phyloP scores from a whole-genome alignment of 2,888 invertebrate species.

The Chesias legatella region DNA sequence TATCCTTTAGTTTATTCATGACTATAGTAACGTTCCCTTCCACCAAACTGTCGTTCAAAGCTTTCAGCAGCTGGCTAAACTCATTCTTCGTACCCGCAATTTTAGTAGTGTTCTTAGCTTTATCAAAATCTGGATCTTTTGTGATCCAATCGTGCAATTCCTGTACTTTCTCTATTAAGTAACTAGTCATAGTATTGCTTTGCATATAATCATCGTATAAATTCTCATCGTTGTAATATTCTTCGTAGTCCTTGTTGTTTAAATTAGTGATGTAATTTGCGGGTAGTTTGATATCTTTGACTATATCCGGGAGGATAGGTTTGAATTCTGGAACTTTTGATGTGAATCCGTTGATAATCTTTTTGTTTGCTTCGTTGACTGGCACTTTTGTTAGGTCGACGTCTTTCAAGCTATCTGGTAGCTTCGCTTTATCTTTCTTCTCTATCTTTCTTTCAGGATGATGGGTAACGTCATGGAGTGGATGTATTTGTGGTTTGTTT shows the following conservation, averaged over 20 bases:
- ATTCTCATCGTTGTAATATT: slow-evolving; percentile 68
- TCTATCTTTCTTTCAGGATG: slow-evolving; percentile 62
- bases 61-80: slow-evolving; percentile 62
- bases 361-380: slow-evolving; percentile 13
- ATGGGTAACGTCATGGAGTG: slow-evolving; percentile 53
- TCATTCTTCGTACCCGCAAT: slow-evolving; percentile 34
- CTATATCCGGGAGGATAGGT: slow-evolving; percentile 54
- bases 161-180: slow-evolving; percentile 73
- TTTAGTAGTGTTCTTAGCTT: slow-evolving; percentile 34
- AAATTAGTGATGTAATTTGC: slow-evolving; percentile 43
- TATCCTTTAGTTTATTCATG: slow-evolving; percentile 71
- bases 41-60: slow-evolving; percentile 73
- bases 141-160: slow-evolving; percentile 77
- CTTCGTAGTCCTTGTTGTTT: slow-evolving; percentile 53
- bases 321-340: slow-evolving; percentile 54
- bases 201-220: slow-evolving; percentile 72
- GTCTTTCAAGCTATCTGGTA: slow-evolving; percentile 28
- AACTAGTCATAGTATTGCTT: slow-evolving; percentile 69
- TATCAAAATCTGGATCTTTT: slow-evolving; percentile 57
- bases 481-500: slow-evolving; percentile 61
- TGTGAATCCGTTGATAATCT: slow-evolving; percentile 10
- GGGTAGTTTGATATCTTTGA: slow-evolving; percentile 44
- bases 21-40: slow-evolving; percentile 73
- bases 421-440: slow-evolving; percentile 61
- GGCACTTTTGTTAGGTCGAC: slow-evolving; percentile 12